Base-by-base conservation (phyloP, 2,888 invertebrate species). In the Apoda limacodes region DNA sequence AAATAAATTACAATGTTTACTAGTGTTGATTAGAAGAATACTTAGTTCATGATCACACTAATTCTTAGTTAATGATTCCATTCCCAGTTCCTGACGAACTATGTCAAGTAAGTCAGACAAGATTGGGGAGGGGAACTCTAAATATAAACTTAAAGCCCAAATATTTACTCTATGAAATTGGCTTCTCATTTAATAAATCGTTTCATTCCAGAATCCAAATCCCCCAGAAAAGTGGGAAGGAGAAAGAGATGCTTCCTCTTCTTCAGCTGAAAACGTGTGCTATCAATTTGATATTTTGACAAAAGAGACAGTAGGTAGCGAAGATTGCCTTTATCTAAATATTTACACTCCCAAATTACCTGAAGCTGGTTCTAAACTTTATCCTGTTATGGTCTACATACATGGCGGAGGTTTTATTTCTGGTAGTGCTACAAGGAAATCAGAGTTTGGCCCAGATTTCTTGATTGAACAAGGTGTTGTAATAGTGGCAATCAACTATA, bases 321-420 rank as follows among this genome's bases (percentile, higher is more conserved):
- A 65, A 40, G 61, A 65, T 37, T 63, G 62, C 22, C 45, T 65
- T 2, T 63, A 55, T 32, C 46, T 65, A 2, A 65, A 63, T 28
- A 50, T 65, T 1, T 65, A 63, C 27, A 47, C 60, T 1, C 59
- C 60, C 5, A 36, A 43, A 9, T 2, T 55, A 2, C 43, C 37
- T 5, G 46, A 52, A 3, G n/a, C 22, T 0, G 15, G 37, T 20
- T 42, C 45, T 3, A 9, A 10, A 15, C 13, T 2, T 3, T 26
- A 52, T 1, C 55, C 60, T 0, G 56, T 58, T 10, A 56, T 60
- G 52, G 36, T 59, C 13, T 57, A 36, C 29, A 55, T 58, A 10
- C 60, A 57, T 22, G 60, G 60, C 5, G 58, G 58, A 7, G 58
- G 40, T 0, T 57, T 54, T 28, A 15, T 32, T 3, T 41, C 38